Evolutionary conservation across 2,888 invertebrate genomes (phyloP).

Genomic region (Ophraella communa): DNA sequence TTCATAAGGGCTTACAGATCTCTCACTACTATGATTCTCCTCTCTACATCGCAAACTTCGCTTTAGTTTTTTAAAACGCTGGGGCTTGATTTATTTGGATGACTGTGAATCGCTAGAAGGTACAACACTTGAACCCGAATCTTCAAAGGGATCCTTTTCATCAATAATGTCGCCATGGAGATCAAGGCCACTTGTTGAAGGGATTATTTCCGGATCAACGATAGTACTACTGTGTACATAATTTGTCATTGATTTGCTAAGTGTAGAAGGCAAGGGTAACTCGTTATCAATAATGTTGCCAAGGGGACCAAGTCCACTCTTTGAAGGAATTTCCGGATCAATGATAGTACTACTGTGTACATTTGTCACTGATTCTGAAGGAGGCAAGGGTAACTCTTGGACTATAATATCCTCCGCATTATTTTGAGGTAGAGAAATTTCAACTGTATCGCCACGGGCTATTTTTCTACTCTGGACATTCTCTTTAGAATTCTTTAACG

Average conservation of each 20-base stretch:
- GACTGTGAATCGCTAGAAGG: no score
- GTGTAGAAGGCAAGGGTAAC: not conserved
- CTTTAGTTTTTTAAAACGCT: no score
- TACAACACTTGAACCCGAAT: no score
- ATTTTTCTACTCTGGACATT: not conserved
- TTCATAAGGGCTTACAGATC: not conserved
- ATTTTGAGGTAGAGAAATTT: not conserved
- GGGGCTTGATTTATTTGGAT: no score
- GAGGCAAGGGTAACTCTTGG: not conserved
- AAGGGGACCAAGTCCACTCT: not conserved
- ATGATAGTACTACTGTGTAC: not conserved
- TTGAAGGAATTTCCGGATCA: not conserved
- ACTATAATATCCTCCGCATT: no score
- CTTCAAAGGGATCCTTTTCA: not conserved
- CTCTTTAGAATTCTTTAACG: not conserved
- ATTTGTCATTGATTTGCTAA: not conserved
- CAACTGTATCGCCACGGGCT: not conserved
- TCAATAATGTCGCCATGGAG: not conserved
- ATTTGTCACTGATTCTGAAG: not conserved
- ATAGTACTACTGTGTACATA: not conserved
- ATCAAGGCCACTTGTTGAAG: not conserved
- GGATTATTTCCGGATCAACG: not conserved
- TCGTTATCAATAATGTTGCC: not conserved
- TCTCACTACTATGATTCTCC: not conserved
- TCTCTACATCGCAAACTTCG: not conserved